A percentile compares a stretch with the other conserved stretches of the same genome.
phyloP scores from a whole-genome alignment of 2,888 invertebrate species.

The Orthonevra nobilis region DNA sequence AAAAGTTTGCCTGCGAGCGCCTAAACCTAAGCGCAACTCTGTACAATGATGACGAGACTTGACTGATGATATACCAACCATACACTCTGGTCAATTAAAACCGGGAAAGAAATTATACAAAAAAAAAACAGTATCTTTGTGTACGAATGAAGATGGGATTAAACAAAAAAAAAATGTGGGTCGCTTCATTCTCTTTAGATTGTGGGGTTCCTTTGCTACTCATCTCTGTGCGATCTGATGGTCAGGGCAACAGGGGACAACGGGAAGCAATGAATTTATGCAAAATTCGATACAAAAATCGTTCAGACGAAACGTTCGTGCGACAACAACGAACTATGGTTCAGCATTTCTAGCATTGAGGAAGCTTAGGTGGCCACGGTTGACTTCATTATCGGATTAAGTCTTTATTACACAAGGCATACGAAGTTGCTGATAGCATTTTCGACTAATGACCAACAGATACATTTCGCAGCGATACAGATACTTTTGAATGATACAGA shows the following conservation, averaged over 20 bases:
- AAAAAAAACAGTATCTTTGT: constrained; percentile 6
- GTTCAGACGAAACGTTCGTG: constrained; percentile 47
- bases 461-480: constrained; percentile 11
- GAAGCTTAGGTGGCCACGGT: constrained; percentile 44
- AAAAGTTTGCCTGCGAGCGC: constrained; percentile 13
- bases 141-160: constrained; percentile 25
- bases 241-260: too few species aligned
- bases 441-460: constrained; percentile 19
- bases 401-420: constrained; percentile 23
- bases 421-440: not conserved
- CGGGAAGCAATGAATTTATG: constrained; percentile 32
- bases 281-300: constrained; percentile 37
- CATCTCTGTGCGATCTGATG: too few species aligned
- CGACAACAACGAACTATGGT: constrained; percentile 29
- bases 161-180: constrained; percentile 42
- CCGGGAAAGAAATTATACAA: constrained; percentile 12
- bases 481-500: constrained; percentile 2
- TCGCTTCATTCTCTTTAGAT: constrained; percentile 19
- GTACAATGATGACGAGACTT: constrained; percentile 27
- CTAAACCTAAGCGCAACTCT: constrained; percentile 5
- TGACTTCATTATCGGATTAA: constrained; percentile 51
- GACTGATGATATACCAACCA: constrained; percentile 48
- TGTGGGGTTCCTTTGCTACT: too few species aligned
- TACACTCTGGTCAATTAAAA: constrained; percentile 52
- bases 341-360: not conserved